Evolutionary conservation across 1,140 invertebrate species (phyloP).

Genomic region (Drosophila carrolli): DNA sequence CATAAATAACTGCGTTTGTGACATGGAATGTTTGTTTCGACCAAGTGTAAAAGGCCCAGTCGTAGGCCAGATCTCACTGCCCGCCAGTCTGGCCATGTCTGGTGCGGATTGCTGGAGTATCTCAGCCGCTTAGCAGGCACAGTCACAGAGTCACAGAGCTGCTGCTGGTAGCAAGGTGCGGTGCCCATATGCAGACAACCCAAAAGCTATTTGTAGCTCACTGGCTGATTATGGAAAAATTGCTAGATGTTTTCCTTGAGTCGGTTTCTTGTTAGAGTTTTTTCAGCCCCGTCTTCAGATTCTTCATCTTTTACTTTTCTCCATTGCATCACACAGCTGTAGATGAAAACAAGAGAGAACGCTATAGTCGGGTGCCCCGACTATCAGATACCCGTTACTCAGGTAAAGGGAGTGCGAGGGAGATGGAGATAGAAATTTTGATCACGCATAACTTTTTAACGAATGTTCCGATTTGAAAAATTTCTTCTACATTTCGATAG

Average conservation of each 20-base stretch:
- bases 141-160: not conserved
- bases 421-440: too few relatives aligned
- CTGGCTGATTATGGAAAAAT: conserved; percentile 81
- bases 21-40: conserved; percentile 71
- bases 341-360: too few relatives aligned
- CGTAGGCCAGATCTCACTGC: conserved; percentile 67
- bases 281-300: conserved; percentile 19
- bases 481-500: too few relatives aligned
- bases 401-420: too few relatives aligned
- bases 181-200: conserved; percentile 79
- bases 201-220: conserved; percentile 75
- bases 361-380: too few relatives aligned
- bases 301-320: conserved; percentile 34
- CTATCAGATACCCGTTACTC: too few relatives aligned
- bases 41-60: conserved; percentile 59
- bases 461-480: too few relatives aligned
- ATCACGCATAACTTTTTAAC: too few relatives aligned
- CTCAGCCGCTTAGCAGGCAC: conserved; percentile 8
- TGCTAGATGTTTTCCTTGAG: conserved; percentile 74
- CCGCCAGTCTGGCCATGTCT: conserved; percentile 74
- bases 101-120: conserved; percentile 60
- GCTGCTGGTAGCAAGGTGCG: conserved; percentile 79
- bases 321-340: conserved; percentile 64
- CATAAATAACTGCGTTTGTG: conserved; percentile 83
- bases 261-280: conserved; percentile 38